Base-by-base conservation (phyloP, 2,888 invertebrate species). In the Andrena chrysosceles region DNA sequence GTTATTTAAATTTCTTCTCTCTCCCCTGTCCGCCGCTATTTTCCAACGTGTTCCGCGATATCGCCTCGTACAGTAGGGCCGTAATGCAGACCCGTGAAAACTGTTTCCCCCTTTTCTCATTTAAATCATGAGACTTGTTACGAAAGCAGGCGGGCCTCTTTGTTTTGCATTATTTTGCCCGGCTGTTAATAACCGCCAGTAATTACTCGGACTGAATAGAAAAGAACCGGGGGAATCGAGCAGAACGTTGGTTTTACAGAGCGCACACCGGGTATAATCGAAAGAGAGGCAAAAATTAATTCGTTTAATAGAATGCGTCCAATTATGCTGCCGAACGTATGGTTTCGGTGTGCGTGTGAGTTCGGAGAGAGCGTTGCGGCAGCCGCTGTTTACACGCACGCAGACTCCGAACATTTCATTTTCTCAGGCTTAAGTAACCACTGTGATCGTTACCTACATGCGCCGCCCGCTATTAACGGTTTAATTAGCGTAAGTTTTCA, bases 401-500 rank as follows among this genome's bases (percentile, higher is more conserved):
- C 86, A 87, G 84, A 83, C 83, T 80, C 82, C 85, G 84, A 90
- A 87, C 90, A 91, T 93, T 93, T 92, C 91, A 92, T 93, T 93
- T 93, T 92, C 92, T 91, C 91, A 89, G 91, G 92, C 92, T 93
- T 93, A 93, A 93, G 93, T 93, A 92, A 92, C 91, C 91, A 84
- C 87, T 85, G 84, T 75, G 83, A 89, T 90, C 90, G 89, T 93
- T 93, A 92, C 90, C 87, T 88, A 90, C 92, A 91, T 91, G 90
- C 91, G 92, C 90, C 88, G 91, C 88, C 77, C 83, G 89, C 93
- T 92, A 93, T 93, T 93, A 93, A 92, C 92, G 92, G 91, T 93
- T 93, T 92, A 93, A 93, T 93, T 93, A 93, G 92, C 92, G 92
- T 93, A 93, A 93, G 92, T 93, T 93, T 93, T 93, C 91, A 93